A percentile compares a stretch with the other conserved stretches of the same genome.
These are phyloP conservation scores for Lordiphosa fenestrarum DNA, from an alignment of 2,888 invertebrate species.

Conservation along the genomic window DNA sequence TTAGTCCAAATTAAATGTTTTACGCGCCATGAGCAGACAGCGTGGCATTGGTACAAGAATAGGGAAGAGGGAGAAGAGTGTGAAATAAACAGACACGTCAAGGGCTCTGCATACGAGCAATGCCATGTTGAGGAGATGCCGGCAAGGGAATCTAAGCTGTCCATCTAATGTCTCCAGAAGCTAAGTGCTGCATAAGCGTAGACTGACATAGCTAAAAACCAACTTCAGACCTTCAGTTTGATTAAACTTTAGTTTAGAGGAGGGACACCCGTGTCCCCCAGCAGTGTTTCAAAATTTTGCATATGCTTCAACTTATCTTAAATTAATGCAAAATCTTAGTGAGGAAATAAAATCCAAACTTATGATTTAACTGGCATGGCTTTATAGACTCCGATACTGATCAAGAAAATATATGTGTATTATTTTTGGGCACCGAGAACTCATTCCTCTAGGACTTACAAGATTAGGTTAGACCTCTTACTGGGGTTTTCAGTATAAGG, in stretches of 20 bases:
- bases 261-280: too few relatives aligned
- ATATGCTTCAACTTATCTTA: too few relatives aligned
- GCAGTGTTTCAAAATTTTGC: too few relatives aligned
- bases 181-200: conserved; percentile 8
- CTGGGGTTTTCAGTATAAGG: too few relatives aligned
- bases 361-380: too few relatives aligned
- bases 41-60: conserved; percentile 49
- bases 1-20: conserved; percentile 67
- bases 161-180: conserved; percentile 11
- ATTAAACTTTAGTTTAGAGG: conserved; percentile 2
- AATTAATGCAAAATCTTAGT: too few relatives aligned
- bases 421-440: too few relatives aligned
- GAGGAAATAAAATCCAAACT: too few relatives aligned
- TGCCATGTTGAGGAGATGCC: conserved; percentile 13
- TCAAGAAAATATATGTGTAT: too few relatives aligned
- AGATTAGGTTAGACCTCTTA: too few relatives aligned
- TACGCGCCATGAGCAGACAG: conserved; percentile 63
- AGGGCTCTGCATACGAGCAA: conserved; percentile 10
- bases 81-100: conserved; percentile 12
- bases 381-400: too few relatives aligned
- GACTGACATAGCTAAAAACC: conserved; percentile 8
- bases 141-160: conserved; percentile 7
- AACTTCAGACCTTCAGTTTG: not conserved
- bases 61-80: conserved; percentile 3
- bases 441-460: too few relatives aligned